Evolutionary conservation across 2,797 vertebrate species (phyloP).

Genomic region (Setipinna tenuifilis): DNA sequence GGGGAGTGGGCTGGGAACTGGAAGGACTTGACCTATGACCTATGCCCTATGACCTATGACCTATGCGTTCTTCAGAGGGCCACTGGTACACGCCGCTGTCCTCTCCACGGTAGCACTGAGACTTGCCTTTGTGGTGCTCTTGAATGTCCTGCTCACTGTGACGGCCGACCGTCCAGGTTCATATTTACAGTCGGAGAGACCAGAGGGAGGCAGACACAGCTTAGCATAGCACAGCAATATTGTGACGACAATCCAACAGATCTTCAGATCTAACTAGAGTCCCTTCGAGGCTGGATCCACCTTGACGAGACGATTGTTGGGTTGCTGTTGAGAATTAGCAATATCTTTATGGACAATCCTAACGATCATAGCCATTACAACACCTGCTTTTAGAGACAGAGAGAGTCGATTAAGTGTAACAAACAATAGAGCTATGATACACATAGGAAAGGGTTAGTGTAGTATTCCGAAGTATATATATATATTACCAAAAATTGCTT

Average conservation of each 20-base stretch:
- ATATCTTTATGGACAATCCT: not conserved
- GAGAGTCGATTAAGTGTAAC: not conserved
- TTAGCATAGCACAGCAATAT: not conserved
- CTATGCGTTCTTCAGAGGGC: slow-evolving; percentile 33
- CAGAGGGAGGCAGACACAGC: not conserved
- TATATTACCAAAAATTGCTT: not conserved
- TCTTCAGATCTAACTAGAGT: too few species aligned
- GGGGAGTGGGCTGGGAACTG: slow-evolving; percentile 2
- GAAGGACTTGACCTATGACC: slow-evolving; percentile 34
- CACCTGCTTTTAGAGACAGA: not conserved
- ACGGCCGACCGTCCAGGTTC: not conserved
- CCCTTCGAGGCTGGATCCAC: not conserved
- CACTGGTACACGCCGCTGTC: slow-evolving; percentile 20
- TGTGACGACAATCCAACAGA: not conserved
- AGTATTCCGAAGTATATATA: not conserved
- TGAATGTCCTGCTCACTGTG: slow-evolving; percentile 20
- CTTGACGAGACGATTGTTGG: not conserved
- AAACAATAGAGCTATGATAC: not conserved
- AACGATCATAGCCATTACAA: not conserved
- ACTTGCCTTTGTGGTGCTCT: slow-evolving; percentile 2
- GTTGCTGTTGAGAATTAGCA: not conserved
- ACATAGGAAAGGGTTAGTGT: not conserved
- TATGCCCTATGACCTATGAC: too few species aligned
- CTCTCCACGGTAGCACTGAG: not conserved
- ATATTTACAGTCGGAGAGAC: not conserved